Evolutionary conservation across 1,140 invertebrate genomes (phyloP), one percentile per base, ranked within the genome.

Genomic region (Papilio machaon): DNA sequence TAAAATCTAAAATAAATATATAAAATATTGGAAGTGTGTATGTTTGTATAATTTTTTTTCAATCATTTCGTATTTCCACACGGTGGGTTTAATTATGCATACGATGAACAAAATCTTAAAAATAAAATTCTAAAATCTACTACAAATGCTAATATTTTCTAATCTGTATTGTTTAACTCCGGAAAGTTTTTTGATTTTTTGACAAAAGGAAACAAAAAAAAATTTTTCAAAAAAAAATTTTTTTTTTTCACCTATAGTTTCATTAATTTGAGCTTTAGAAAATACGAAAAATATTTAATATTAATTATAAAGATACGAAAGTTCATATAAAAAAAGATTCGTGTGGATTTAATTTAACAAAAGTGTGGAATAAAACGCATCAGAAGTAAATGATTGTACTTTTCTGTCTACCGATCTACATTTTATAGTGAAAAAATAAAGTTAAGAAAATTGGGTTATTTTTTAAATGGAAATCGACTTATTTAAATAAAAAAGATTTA

Each of bases 1-100:
- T 35, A 30, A 73, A 38, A 73, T 30, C 30, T 17, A 30, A 30
- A 43, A 49, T 49, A 74, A 74, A 75, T 23, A 46, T 75, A 49
- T 54, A 19, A 19, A 75, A 75, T 75, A 75, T 75, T 74, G n/a
- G 35, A 75, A 23, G 11, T 49, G 73, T 64, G 60, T 64, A 64
- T 30, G 52, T 54, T 17, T 54, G 46, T 47, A 47, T 49, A 49
- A n/a, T 0, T 11, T n/a, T n/a, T 58, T 43, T 43, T 43, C 23
- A 54, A 4, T 9, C 2, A 64, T 10, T 64, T 23, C 8, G 19
- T 64, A 64, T 64, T 64, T 30, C 60, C 60, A 64, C 23, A 64
- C 60, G 60, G 60, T 64, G 60, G 60, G 60, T 64, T 64, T 64
- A 23, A 64, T 64, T 64, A 64, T 64, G 60, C 60, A 64, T 64